Evolutionary conservation across 2,888 invertebrate genomes (phyloP), one percentile per base, ranked within the genome.

Genomic region (Ochlodes sylvanus): DNA sequence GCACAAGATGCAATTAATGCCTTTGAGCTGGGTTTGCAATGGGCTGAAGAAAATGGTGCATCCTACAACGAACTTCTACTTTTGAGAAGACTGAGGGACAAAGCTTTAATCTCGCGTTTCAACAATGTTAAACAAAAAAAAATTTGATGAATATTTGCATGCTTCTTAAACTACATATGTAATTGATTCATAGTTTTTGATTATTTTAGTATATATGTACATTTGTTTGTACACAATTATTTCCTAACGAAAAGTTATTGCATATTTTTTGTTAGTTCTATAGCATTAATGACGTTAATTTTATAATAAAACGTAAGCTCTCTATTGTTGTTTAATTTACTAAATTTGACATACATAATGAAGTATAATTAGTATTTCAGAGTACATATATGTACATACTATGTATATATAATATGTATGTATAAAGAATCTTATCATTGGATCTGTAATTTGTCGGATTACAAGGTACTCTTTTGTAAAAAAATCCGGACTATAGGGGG

Each of bases 1-100:
- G 3, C 38, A 38, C 69, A 75, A 74, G 71, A 73, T 50, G 74
- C 72, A 58, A 42, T 73, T 70, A 72, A 73, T 61, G 72, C 74
- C n/a, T 77, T 79, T 77, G 78, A 79, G 74, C 75, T 80, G 66
- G 75, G 77, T 78, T 73, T 79, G 69, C 73, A 75, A 73, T 75
- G 76, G 71, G 74, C 73, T 75, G 74, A 75, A 75, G 74, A 73
- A 34, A 77, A 74, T 74, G 73, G 72, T 74, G 55, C 72, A 72
- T 72, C 72, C 70, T 74, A 72, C 74, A 77, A 72, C 69, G 73
- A 77, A 75, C 72, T 74, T 72, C 58, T 74, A 72, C 69, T 75
- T 73, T 73, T 75, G 66, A 72, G 75, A 70, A 74, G 68, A 71
- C 62, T 69, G 56, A 70, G 70, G 63, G 69, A 71, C 70, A 72